Conservation (phyloP, 1,140 invertebrate species). For the Gyrodactylus bullatarudis region DNA sequence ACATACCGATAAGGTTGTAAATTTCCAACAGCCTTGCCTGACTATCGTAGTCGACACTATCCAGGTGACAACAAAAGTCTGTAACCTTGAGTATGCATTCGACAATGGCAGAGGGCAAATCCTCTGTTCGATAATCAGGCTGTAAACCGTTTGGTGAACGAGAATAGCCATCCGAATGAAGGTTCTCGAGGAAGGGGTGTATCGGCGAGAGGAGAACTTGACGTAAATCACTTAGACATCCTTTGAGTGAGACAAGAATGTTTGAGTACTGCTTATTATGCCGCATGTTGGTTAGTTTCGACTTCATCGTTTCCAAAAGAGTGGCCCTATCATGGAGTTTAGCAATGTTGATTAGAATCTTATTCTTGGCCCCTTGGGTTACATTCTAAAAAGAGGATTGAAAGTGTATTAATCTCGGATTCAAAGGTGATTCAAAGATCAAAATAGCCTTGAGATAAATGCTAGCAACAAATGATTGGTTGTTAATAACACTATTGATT, state of each 20-base stretch:
- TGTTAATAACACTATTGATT: background rate
- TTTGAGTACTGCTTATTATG: background rate
- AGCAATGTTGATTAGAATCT: background rate
- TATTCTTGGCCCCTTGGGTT: background rate
- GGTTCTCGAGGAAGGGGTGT: background rate
- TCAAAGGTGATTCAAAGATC: too few species aligned
- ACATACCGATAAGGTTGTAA: background rate
- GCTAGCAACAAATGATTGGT: too few species aligned
- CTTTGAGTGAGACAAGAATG: background rate
- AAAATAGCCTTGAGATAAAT: too few species aligned
- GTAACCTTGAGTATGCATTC: background rate
- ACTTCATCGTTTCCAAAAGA: background rate
- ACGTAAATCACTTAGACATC: background rate
- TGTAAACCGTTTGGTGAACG: too few species aligned
- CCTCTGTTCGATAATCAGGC: background rate
- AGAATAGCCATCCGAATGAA: too few species aligned
- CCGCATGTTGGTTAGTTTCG: background rate
- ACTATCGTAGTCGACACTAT: background rate
- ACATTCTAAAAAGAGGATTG: background rate
- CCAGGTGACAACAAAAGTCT: background rate
- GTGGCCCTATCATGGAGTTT: background rate
- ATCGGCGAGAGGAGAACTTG: background rate
- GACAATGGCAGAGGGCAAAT: background rate
- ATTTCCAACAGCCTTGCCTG: background rate
- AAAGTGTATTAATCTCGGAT: too few species aligned